Base-by-base conservation (phyloP, 1,140 invertebrate species). In the Drosophila bocqueti region DNA sequence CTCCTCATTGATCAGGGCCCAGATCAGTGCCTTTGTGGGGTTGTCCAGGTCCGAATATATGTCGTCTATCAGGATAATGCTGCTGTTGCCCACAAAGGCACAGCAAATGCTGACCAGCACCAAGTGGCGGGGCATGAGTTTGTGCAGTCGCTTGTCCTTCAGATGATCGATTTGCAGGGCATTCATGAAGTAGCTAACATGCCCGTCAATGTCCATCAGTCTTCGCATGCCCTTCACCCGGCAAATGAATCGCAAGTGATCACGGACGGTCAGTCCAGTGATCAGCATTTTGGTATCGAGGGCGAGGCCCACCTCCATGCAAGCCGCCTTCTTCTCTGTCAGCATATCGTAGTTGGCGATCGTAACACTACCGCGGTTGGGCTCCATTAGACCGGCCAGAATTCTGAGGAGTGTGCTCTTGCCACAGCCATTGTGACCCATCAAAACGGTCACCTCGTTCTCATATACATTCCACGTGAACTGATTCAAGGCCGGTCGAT, bases 391-490 rank as follows among this genome's bases (percentile, higher is more conserved):
- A 29, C 97, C 96, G 72, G 96, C 97, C 3, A 97, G 92, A 93
- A 94, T 95, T 87, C 90, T 96, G 95, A 98, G 95, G 82, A 96
- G 94, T 54, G 96, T 97, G 31, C 96, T 96, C 93, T 97, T 97
- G 11, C 97, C 97, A 72, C 96, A 96, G 31, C 97, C 97, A 92
- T 97, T 97, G 78, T 96, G 97, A 15, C 97, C 97, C 42, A 98
- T 94, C 24, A 98, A 92, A 3, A 95, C 94, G 5, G 95, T 96
- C 63, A 96, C 95, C 89, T 96, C 94, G 76, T 96, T 95, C 55
- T 92, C 86, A 49, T 84, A 87, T 3, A 93, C 79, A 54, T 78
- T 87, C 69, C 79, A 79, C 43, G 94, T 96, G 6, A 98, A 94
- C 45, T 96, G 94, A 55, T 96, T 95, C 0, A 87, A 34, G 7